These are phyloP conservation scores for Cotesia typhae DNA, from an alignment of 1,140 invertebrate species.

Conservation along the genomic window DNA sequence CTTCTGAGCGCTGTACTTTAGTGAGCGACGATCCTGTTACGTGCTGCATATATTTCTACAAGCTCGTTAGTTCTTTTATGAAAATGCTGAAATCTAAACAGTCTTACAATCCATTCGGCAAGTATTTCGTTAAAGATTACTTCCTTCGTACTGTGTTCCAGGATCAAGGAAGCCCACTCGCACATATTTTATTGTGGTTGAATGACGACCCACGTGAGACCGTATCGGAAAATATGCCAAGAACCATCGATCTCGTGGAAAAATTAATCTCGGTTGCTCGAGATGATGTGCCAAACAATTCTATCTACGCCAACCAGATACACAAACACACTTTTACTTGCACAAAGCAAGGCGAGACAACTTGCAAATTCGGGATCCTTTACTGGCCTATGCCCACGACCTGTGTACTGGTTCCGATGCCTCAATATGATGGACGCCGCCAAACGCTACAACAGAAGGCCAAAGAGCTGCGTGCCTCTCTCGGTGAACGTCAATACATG, in stretches of 20 bases:
- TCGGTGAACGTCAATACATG: background rate
- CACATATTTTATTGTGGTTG: constrained; percentile 2
- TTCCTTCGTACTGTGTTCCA: constrained; percentile 35
- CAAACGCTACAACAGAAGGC: constrained; percentile 49
- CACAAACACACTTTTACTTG: constrained; percentile 58
- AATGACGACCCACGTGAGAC: background rate
- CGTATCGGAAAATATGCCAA: background rate
- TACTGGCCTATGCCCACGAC: constrained; percentile 38
- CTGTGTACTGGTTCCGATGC: constrained; percentile 24
- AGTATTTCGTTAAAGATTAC: constrained; percentile 51
- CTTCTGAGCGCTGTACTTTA: constrained; percentile 44
- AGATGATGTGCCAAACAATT: constrained; percentile 45
- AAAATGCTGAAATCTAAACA: constrained; percentile 32
- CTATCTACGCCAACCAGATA: constrained; percentile 41
- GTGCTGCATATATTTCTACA: constrained; percentile 57
- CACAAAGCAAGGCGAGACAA: constrained; percentile 49
- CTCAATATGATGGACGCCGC: constrained; percentile 2
- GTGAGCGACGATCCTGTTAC: constrained; percentile 59
- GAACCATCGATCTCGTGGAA: background rate
- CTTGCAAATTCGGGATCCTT: constrained; percentile 51
- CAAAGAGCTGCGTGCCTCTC: constrained; percentile 23
- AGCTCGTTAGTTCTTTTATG: constrained; percentile 44
- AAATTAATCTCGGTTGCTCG: background rate
- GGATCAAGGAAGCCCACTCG: background rate
- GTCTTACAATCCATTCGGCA: constrained; percentile 46